Base-by-base conservation (phyloP, 2,888 invertebrate genomes). In the Arenicola marina region DNA sequence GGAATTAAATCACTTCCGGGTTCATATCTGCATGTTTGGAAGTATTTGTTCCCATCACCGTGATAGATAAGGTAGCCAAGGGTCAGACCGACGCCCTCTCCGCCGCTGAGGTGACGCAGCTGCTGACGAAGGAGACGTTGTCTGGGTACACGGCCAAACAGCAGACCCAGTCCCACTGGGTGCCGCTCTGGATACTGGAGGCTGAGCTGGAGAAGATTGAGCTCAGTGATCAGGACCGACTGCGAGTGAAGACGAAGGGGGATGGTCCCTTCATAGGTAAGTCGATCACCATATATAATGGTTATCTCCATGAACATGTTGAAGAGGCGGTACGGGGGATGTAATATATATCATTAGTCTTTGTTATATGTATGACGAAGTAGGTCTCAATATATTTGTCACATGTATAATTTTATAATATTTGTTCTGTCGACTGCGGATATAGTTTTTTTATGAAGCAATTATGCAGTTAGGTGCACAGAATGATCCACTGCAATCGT, bases 251-350 rank as follows among this genome's bases (percentile, higher is more conserved):
- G 63, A 77, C 78, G 1, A 62, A 62, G 4, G 75, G 76, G 32
- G 69, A 75, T 56, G 67, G 74, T 34, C 78, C 78, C n/a, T 75
- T 78, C 59, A 72, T 76, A 33, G 68, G 77, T 76, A 56, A 51
- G 38, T 24, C 11, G n/a, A 38, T 38, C 11, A 38, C 11, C n/a
- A n/a, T n/a, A n/a, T n/a, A n/a, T n/a, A n/a, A n/a, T n/a, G n/a
- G n/a, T n/a, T n/a, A n/a, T n/a, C n/a, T n/a, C n/a, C n/a, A n/a
- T n/a, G n/a, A n/a, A n/a, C n/a, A n/a, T n/a, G n/a, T n/a, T n/a
- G n/a, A n/a, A n/a, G n/a, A n/a, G n/a, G n/a, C n/a, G n/a, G n/a
- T n/a, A n/a, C n/a, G n/a, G n/a, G n/a, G n/a, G n/a, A n/a, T n/a
- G n/a, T n/a, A n/a, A n/a, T n/a, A n/a, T n/a, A n/a, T n/a, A n/a